Evolutionary conservation across 2,797 vertebrate genomes (phyloP), one percentile per base, ranked within the genome.

Genomic region (Darevskia nairensis): DNA sequence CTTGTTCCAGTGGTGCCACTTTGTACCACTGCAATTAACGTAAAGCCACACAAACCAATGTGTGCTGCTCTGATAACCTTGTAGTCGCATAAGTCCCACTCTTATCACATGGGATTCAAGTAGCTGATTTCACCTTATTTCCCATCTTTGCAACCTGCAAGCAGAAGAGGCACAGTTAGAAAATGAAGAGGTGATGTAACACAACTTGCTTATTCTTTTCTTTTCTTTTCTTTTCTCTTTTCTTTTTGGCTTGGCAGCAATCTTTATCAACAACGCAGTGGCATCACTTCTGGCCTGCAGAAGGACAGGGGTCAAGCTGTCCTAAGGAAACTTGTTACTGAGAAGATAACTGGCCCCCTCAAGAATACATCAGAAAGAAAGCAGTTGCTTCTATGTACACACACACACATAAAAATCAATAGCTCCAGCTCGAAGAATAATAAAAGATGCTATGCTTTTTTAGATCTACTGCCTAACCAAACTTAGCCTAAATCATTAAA

Each of bases 401-500:
- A 2, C 19, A 35, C 19, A 27, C 11, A n/a, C 25, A 59, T 4
- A 83, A 17, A 78, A 92, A 86, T 59, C 41, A 91, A 79, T 77
- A 89, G 1, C 1, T 90, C 29, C 19, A 89, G 71, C 89, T 86
- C 1, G 2, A 77, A 3, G 1, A 23, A 87, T 91, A 92, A 83
- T 61, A 35, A 46, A 74, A 32, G 41, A 89, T 7, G 82, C 1
- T 23, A 13, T 66, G 6, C 25, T 55, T 88, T 95, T 95, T 95
- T 89, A 92, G 44, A 85, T 90, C 88, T 86, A 77, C 68, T 90
- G 17, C 85, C 92, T 87, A 93, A 91, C 93, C 92, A n/a, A 89
- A 94, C 84, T 93, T 94, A 93, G 86, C 91, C 91, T 95, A 94
- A 95, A 89, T 87, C 81, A 92, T 91, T 55, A 41, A 35, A 35